phyloP scores from a whole-genome alignment of 2,797 vertebrate species.

The Rhincodon typus region DNA sequence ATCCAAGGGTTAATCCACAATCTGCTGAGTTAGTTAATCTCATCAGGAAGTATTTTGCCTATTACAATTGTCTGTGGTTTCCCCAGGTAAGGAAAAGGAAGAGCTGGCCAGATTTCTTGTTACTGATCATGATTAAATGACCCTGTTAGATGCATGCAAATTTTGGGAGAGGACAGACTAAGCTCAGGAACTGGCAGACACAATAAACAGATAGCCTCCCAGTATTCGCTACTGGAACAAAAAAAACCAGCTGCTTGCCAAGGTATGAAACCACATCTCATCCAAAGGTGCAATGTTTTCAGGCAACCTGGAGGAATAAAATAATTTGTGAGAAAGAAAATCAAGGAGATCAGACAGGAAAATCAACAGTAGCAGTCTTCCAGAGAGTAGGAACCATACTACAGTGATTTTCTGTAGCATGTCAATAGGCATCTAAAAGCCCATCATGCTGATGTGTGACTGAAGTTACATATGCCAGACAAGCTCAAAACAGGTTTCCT shows the following conservation, averaged over 20 bases:
- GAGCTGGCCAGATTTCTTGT: not conserved
- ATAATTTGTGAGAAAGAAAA: not conserved
- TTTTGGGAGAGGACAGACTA: not conserved
- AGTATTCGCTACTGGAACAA: not conserved
- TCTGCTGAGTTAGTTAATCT: not conserved
- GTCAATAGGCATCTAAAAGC: not conserved
- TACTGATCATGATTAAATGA: not conserved
- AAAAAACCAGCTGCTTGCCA: not conserved
- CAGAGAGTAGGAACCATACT: too few species aligned
- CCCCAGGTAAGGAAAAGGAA: not conserved
- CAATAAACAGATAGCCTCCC: not conserved
- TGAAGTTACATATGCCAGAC: not conserved
- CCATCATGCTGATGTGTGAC: not conserved
- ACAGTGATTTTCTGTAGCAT: not conserved
- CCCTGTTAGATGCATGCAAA: not conserved
- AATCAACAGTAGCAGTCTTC: not conserved
- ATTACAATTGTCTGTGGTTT: not conserved
- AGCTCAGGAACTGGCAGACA: not conserved
- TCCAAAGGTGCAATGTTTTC: not conserved
- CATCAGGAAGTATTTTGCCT: not conserved
- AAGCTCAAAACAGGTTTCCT: not conserved
- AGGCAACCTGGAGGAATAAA: not conserved
- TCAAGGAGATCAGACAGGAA: not conserved
- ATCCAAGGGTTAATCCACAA: not conserved
- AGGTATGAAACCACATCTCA: not conserved